A percentile compares a stretch with the other conserved stretches of the same genome.
phyloP scores from a whole-genome alignment of 2,888 invertebrate genomes.

The Troides helena region DNA sequence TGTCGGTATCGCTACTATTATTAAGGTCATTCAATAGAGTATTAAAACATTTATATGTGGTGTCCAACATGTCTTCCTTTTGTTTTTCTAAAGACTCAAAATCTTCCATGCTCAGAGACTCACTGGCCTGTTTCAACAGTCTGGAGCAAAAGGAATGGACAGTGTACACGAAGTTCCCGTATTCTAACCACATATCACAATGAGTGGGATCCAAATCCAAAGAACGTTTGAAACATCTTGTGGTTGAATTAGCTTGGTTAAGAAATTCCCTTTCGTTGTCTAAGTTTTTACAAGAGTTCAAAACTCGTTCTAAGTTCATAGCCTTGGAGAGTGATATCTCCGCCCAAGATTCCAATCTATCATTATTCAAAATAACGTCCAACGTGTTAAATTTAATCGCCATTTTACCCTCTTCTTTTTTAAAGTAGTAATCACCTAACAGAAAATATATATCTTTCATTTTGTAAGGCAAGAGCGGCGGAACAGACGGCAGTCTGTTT shows the following conservation, averaged over 20 bases:
- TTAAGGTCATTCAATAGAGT: conserved; percentile 83
- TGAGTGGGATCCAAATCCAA: conserved; percentile 87
- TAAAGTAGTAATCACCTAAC: conserved; percentile 96
- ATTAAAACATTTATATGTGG: conserved; percentile 89
- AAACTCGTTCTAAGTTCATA: conserved; percentile 87
- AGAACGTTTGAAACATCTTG: conserved; percentile 90
- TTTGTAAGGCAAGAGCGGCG: conserved; percentile 78
- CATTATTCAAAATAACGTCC: conserved; percentile 90
- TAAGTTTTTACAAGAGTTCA: conserved; percentile 86
- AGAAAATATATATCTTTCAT: conserved; percentile 91
- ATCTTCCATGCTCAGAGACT: conserved; percentile 86
- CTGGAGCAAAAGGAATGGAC: conserved; percentile 95
- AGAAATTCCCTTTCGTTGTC: conserved; percentile 83
- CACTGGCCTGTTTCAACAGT: conserved; percentile 89
- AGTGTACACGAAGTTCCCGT: conserved; percentile 93
- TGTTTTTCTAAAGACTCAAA: conserved; percentile 87
- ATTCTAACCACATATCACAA: conserved; percentile 92
- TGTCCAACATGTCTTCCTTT: conserved; percentile 88
- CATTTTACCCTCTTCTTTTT: conserved; percentile 87
- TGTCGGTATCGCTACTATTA: conserved; percentile 73
- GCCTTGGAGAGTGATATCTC: conserved; percentile 91
- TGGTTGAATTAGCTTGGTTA: conserved; percentile 85
- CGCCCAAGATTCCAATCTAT: conserved; percentile 95
- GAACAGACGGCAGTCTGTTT: conserved; percentile 77
- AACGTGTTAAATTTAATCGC: conserved; percentile 90